Evolutionary conservation across 2,797 vertebrate genomes (phyloP), one percentile per base, ranked within the genome.

Genomic region (Caiman crocodilus): DNA sequence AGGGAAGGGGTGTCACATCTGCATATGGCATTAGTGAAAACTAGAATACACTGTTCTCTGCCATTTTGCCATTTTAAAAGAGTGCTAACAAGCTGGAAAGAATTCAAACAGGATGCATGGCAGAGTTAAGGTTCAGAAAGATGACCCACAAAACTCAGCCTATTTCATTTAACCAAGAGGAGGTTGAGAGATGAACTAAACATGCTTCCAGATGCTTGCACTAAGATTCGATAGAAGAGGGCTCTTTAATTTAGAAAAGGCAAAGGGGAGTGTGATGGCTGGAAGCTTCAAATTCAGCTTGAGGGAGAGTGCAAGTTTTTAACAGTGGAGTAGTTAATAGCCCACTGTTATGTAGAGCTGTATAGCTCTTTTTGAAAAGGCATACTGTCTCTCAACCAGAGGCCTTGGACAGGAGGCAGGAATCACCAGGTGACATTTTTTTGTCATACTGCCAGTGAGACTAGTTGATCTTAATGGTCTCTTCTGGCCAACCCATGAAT

Each of bases 231-330:
- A 32, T 15, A 60, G 35, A 87, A 9, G 26, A 85, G 3, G 74
- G 2, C 3, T 76, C 59, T 20, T 25, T 4, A 0, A 1, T 2
- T 77, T 11, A 63, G 32, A n/a, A 57, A 14, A 26, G 61, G 42
- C 76, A 55, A 18, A 26, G 0, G 5, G 18, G n/a, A 79, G 63
- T n/a, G n/a, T 42, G 77, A 84, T 80, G 80, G 14, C 0, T 30
- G 4, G 18, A 5, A 75, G 1, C 1, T 6, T 4, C 4, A 13
- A 69, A 87, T 0, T 4, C 3, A 56, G 57, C 60, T 71, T 23
- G 21, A 1, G 20, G 23, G 18, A 7, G 28, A 6, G 23, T 2
- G 23, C 11, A 11, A 4, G 2, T 69, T 50, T 59, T n/a, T 79
- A 63, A 9, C 0, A 23, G 7, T 3, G 15, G 42, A 42, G 42